phyloP scores from a whole-genome alignment of 2,888 invertebrate species.

The Eurytoma californica region DNA sequence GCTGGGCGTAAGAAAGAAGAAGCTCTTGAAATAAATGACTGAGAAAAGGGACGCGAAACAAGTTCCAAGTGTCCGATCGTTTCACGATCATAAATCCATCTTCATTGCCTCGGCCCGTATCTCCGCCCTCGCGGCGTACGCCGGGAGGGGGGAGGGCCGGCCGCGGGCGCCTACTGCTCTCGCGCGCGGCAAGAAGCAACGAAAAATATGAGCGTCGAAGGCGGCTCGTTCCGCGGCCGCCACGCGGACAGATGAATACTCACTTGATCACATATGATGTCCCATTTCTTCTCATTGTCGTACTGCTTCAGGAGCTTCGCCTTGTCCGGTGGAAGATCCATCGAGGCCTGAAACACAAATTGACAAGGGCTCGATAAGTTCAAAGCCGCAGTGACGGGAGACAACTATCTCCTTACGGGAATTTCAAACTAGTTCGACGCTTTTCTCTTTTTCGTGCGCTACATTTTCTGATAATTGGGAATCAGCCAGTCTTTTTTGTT shows the following conservation, averaged over 20 bases:
- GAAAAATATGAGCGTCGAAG: background rate
- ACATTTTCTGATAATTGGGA: no score
- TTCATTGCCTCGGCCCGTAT: slow-evolving; percentile 1
- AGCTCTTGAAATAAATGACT: slow-evolving; percentile 35
- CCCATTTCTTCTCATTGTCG: slow-evolving; percentile 99
- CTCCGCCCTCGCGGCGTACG: background rate
- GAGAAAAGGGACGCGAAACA: slow-evolving; percentile 12
- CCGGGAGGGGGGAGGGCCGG: background rate
- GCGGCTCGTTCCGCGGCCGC: background rate
- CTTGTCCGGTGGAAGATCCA: slow-evolving; percentile 99
- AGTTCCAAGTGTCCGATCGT: slow-evolving; percentile 37
- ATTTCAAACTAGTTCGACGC: no score
- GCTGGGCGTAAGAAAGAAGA: background rate
- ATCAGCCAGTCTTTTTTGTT: no score
- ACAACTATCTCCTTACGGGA: no score
- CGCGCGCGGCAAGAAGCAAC: background rate
- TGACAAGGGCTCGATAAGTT: slow-evolving; percentile 41
- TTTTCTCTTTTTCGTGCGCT: no score
- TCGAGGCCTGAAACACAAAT: slow-evolving; percentile 89
- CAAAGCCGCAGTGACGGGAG: background rate
- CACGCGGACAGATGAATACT: slow-evolving; percentile 65
- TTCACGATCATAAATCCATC: slow-evolving; percentile 43
- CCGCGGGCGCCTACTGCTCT: background rate
- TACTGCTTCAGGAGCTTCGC: slow-evolving; percentile 96
- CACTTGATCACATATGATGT: slow-evolving; percentile 99